A percentile compares a stretch with the other conserved stretches of the same genome.
Conservation (phyloP, 2,797 vertebrate species). For the Trachops cirrhosus region DNA sequence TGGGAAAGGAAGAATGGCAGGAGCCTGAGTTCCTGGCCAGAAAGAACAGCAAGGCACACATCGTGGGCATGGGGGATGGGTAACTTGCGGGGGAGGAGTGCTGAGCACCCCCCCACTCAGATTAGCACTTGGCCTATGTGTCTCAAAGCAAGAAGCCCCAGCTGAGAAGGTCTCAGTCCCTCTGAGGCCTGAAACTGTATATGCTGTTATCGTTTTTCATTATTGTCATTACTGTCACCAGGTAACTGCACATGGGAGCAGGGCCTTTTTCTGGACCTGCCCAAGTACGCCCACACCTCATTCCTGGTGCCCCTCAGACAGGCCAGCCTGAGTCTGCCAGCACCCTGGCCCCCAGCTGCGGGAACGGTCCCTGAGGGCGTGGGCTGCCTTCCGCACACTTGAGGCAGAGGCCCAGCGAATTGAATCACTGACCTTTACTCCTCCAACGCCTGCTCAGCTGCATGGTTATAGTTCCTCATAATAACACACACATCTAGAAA, state of each 20-base stretch:
- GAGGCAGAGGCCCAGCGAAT: not conserved
- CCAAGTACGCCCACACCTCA: fast-evolving
- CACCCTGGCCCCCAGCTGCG: too few relatives aligned
- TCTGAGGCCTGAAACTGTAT: not conserved
- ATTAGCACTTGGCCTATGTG: not conserved
- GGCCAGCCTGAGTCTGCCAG: not conserved
- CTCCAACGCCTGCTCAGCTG: not conserved
- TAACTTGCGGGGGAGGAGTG: not conserved
- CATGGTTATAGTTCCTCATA: not conserved
- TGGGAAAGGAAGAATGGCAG: not conserved
- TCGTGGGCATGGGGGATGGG: fast-evolving
- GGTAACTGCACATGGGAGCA: not conserved
- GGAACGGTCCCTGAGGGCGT: fast-evolving
- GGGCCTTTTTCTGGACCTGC: not conserved
- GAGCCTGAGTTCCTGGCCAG: not conserved
- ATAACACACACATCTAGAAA: not conserved
- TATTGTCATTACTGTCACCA: not conserved
- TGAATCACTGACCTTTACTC: slow-evolving; percentile 28
- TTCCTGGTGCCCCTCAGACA: not conserved
- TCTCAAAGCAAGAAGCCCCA: not conserved
- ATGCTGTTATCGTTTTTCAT: not conserved
- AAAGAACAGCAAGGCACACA: not conserved
- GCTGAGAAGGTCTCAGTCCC: not conserved
- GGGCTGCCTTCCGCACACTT: not conserved
- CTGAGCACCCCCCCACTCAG: not conserved